Percentiles rank a stretch among this genome's conserved stretches.
Evolutionary conservation across 2,797 vertebrate genomes (phyloP).

Genomic region (Enteromius unitaeniatus): DNA sequence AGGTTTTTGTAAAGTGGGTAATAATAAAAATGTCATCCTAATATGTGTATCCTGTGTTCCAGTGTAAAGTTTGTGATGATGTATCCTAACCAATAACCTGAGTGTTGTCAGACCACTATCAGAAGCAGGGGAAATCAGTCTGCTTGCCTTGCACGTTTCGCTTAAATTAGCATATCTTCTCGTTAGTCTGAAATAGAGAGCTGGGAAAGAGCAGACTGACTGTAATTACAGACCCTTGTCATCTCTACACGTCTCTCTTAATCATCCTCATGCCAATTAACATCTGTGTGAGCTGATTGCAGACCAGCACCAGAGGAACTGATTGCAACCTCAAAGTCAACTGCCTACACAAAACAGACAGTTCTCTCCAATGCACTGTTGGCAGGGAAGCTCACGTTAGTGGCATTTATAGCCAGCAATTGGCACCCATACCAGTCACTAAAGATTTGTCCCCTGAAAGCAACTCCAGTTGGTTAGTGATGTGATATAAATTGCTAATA

Average conservation of each 20-base stretch:
- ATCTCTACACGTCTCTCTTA: conserved; percentile 71
- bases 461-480: conserved; percentile 10
- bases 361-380: conserved; percentile 39
- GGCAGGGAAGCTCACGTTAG: conserved; percentile 30
- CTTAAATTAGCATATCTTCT: conserved; percentile 79
- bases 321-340: conserved; percentile 66
- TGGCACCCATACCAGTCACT: conserved; percentile 3
- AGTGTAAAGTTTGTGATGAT: conserved; percentile 27
- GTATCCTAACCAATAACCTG: conserved; percentile 26
- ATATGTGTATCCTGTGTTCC: background rate
- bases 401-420: conserved; percentile 25
- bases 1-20: background rate
- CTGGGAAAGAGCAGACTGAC: conserved; percentile 68
- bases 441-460: conserved; percentile 6
- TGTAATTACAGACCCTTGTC: conserved; percentile 77
- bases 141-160: conserved; percentile 48
- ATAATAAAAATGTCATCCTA: background rate
- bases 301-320: conserved; percentile 67
- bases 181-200: conserved; percentile 72
- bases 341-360: conserved; percentile 52
- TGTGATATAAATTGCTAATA: conserved; percentile 21
- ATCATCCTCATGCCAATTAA: conserved; percentile 78
- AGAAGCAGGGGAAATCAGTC: conserved; percentile 63
- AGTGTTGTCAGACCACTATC: conserved; percentile 60
- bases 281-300: conserved; percentile 78